Percentiles rank a stretch among this genome's conserved stretches.
phyloP scores from a whole-genome alignment of 2,888 invertebrate genomes.

The Stratiomys singularior region DNA sequence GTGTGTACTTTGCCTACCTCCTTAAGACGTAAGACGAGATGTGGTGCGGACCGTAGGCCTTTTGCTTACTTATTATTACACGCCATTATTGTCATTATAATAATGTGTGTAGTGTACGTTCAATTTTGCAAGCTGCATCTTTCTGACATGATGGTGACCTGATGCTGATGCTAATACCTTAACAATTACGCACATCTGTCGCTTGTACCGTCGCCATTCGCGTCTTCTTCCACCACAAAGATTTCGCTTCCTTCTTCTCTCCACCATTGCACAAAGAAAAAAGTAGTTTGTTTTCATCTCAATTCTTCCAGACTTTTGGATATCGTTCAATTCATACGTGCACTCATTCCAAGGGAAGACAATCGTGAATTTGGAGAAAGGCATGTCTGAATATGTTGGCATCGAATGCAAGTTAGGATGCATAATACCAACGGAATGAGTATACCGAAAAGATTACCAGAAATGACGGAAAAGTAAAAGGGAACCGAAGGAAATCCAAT shows the following conservation, averaged over 20 bases:
- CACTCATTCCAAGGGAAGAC: too few relatives aligned
- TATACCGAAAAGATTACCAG: slow-evolving; percentile 11
- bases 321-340: background rate
- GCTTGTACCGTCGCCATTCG: background rate
- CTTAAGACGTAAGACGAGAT: background rate
- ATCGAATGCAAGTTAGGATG: background rate
- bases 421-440: background rate
- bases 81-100: slow-evolving; percentile 33
- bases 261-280: background rate
- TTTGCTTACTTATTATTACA: slow-evolving; percentile 23
- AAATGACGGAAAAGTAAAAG: slow-evolving; percentile 1
- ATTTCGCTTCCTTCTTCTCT: background rate
- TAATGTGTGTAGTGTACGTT: slow-evolving; percentile 18
- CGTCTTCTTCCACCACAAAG: background rate
- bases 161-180: slow-evolving; percentile 21
- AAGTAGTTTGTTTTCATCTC: background rate
- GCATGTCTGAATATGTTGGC: background rate
- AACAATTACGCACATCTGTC: slow-evolving; percentile 23
- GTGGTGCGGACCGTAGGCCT: background rate
- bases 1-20: background rate
- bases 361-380: background rate
- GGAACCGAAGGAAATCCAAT: slow-evolving; percentile 9
- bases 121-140: slow-evolving; percentile 24
- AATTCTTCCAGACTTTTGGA: background rate
- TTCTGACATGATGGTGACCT: slow-evolving; percentile 5